A percentile compares a stretch with the other conserved stretches of the same genome.
Conservation (phyloP, 2,888 invertebrate genomes). For the Anoncus sp. region DNA sequence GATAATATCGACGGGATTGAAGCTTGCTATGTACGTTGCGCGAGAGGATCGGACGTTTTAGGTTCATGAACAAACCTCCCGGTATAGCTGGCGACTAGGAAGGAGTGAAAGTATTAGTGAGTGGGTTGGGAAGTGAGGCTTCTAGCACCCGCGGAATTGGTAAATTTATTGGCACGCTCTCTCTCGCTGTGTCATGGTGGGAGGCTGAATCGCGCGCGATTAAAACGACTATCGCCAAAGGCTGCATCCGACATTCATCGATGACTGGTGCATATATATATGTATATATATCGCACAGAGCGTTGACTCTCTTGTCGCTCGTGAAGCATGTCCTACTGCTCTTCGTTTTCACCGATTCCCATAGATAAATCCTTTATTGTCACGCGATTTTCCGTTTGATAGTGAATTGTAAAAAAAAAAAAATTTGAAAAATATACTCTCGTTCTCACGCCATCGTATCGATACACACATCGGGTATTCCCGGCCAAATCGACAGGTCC, state of each 20-base stretch:
- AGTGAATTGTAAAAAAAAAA: constrained; percentile 20
- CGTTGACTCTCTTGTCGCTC: constrained; percentile 31
- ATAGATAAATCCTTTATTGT: constrained; percentile 3
- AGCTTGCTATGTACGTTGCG: constrained; percentile 4
- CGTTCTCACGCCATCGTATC: neutral
- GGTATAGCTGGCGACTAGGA: constrained; percentile 11
- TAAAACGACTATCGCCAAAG: constrained; percentile 61
- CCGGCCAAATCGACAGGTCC: neutral
- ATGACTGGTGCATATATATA: constrained; percentile 42
- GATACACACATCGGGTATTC: neutral
- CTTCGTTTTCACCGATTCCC: constrained; percentile 19
- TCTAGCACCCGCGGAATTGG: constrained; percentile 52
- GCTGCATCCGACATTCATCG: constrained; percentile 62
- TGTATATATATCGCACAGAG: constrained; percentile 30
- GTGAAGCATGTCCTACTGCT: constrained; percentile 2
- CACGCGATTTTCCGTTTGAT: constrained; percentile 10
- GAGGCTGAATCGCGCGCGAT: constrained; percentile 44
- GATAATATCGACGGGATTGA: constrained; percentile 50
- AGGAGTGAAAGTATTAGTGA: constrained; percentile 41
- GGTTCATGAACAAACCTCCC: constrained; percentile 46
- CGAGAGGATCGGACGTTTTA: constrained; percentile 36
- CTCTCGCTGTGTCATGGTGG: constrained; percentile 26
- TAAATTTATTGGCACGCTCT: constrained; percentile 60
- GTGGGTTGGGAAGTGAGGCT: constrained; percentile 34
- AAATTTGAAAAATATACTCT: constrained; percentile 12